phyloP scores from a whole-genome alignment of 1,140 invertebrate genomes.

The Neodiprion lecontei region DNA sequence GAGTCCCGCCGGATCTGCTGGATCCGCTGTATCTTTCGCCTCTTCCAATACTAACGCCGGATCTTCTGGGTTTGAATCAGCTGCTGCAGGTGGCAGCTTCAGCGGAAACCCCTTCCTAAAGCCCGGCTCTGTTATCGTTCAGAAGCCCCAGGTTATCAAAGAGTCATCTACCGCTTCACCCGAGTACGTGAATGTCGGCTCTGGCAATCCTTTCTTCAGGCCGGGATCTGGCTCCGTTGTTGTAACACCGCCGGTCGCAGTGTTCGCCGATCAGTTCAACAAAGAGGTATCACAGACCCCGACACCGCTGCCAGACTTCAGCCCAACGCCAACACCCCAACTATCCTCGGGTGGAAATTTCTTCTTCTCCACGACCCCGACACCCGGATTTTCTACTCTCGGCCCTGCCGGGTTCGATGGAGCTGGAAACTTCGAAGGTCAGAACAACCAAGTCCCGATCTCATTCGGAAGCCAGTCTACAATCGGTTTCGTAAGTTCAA shows the following conservation, averaged over 20 bases:
- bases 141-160: background rate
- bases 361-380: too few relatives aligned
- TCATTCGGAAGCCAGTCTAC: background rate
- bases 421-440: too few relatives aligned
- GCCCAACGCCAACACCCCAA: too few relatives aligned
- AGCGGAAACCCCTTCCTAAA: slow-evolving; percentile 28
- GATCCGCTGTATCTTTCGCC: background rate
- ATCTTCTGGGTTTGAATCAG: slow-evolving; percentile 14
- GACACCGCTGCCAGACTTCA: background rate
- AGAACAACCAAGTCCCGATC: background rate
- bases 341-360: too few relatives aligned
- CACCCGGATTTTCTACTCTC: too few relatives aligned
- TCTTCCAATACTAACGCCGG: background rate
- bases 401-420: too few relatives aligned
- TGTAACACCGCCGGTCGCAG: slow-evolving; percentile 8
- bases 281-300: background rate
- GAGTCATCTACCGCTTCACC: background rate
- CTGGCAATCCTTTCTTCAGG: slow-evolving; percentile 24
- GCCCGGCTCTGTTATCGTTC: background rate
- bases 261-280: background rate
- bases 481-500: background rate
- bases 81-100: slow-evolving; percentile 11
- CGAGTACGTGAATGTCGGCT: background rate
- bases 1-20: background rate
- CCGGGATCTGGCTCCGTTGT: slow-evolving; percentile 35